Evolutionary conservation across 2,113 vertebrate species (phyloP).

Genomic region (Oryzias celebensis): DNA sequence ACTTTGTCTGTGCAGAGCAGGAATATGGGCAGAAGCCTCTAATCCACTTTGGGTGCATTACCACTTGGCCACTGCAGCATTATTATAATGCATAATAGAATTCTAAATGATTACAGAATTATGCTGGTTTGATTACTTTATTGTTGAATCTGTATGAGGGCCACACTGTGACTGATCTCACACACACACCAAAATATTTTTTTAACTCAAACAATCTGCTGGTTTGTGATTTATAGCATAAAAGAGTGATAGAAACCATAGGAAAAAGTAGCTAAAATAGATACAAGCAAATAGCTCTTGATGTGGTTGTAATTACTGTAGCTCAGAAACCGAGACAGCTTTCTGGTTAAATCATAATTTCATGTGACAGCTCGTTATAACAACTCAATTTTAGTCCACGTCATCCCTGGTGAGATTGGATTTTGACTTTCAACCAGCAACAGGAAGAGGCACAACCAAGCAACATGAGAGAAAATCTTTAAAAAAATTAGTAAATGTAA

Average conservation of each 20-base stretch:
- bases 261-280: slow-evolving; percentile 4
- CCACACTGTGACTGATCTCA: not conserved
- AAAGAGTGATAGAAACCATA: not conserved
- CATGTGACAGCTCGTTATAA: slow-evolving; percentile 26
- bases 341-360: slow-evolving; percentile 15
- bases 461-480: slow-evolving; percentile 10
- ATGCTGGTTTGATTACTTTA: not conserved
- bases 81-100: slow-evolving; percentile 49
- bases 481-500: too few relatives aligned
- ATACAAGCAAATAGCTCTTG: slow-evolving; percentile 6
- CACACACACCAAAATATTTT: not conserved
- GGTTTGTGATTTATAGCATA: not conserved
- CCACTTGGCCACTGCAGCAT: slow-evolving; percentile 43
- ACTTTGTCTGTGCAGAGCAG: slow-evolving; percentile 20
- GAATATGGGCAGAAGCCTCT: slow-evolving; percentile 32
- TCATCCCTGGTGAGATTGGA: not conserved
- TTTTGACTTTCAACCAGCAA: slow-evolving; percentile 35
- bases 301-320: slow-evolving; percentile 11
- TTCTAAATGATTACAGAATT: not conserved
- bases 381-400: slow-evolving; percentile 12
- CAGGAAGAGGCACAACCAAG: not conserved
- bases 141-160: not conserved
- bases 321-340: not conserved
- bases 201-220: not conserved
- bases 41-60: slow-evolving; percentile 51